Conservation (phyloP, 2,888 invertebrate genomes). For the Tenodera sinensis region DNA sequence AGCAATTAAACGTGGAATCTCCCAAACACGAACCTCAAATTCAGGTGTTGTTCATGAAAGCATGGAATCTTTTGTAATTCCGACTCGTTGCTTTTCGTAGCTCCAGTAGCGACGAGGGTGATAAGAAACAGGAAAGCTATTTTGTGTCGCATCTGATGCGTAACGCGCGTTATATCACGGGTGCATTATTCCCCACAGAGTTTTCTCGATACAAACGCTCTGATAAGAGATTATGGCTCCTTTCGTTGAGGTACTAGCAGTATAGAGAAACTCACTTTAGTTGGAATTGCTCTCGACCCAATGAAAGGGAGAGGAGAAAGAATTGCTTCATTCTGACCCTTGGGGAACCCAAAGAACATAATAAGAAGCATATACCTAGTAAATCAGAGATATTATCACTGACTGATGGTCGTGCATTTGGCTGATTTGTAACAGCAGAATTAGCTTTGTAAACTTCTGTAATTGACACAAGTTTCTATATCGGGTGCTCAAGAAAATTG, state of each 20-base stretch:
- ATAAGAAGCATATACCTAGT: background rate
- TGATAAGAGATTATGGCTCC: background rate
- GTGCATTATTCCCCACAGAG: constrained; percentile 3
- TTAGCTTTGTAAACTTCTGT: background rate
- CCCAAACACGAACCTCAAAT: too few relatives aligned
- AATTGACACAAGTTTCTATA: too few relatives aligned
- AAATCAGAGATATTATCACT: background rate
- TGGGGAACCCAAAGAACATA: background rate
- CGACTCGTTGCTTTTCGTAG: background rate
- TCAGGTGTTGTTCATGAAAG: too few relatives aligned
- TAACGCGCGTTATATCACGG: background rate
- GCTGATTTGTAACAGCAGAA: background rate
- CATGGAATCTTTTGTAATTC: background rate
- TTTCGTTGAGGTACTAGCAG: background rate
- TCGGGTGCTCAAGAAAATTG: too few relatives aligned
- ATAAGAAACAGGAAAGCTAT: background rate
- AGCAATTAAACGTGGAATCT: too few relatives aligned
- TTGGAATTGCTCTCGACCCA: background rate
- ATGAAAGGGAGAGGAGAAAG: background rate
- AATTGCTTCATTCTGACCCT: background rate
- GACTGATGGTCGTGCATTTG: background rate
- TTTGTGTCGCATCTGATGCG: background rate
- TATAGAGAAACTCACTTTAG: background rate
- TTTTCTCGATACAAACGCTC: background rate
- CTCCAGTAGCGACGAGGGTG: background rate